Base-by-base conservation (phyloP, 1,140 invertebrate genomes). In the Laupala kohalensis region DNA sequence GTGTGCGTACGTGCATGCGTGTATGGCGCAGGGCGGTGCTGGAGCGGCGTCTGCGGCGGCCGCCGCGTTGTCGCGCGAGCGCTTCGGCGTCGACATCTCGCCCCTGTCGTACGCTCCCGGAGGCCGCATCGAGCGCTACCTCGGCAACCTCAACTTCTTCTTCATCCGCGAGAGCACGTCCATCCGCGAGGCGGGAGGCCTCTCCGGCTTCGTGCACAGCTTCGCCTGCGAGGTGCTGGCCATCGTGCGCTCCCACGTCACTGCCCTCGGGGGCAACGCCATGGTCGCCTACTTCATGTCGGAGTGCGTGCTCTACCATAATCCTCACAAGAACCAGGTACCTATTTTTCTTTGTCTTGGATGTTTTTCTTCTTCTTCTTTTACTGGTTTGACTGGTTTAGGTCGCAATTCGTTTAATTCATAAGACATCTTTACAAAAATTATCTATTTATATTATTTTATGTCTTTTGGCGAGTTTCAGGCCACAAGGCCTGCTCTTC, bases 241-340 rank as follows among this genome's bases (percentile, higher is more conserved):
- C 0, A 95, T 97, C 73, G 92, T 95, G 13, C 85, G 96, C 67
- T 93, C 95, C 19, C 95, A 98, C 80, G 93, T 97, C 6, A 89
- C 92, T 0, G 92, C 94, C 12, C 81, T 98, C n/a, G 95, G 95
- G 30, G 96, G 96, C 13, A 98, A 98, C 83, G 95, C 94, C 0
- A 89, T 98, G 84, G 91, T 96, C 0, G 90, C 94, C 0, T 97
- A 95, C 81, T 95, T 94, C 78, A 91, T 97, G 87, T 93, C 89
- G 4, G 92, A 97, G 81, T 90, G 93, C 76, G 88, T 95, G 74
- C 83, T 98, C 24, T 86, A 93, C 70, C 92, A 95, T 81, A 97
- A 94, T 81, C 89, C 93, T 73, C 94, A 97, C 79, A 97, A 97
- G 83, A 97, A 97, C 84, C 95, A 98, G 87, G 95, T 96, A 80